Percentiles rank a stretch among this genome's conserved stretches.
Evolutionary conservation across 2,888 invertebrate genomes (phyloP).

Genomic region (Leucania comma): DNA sequence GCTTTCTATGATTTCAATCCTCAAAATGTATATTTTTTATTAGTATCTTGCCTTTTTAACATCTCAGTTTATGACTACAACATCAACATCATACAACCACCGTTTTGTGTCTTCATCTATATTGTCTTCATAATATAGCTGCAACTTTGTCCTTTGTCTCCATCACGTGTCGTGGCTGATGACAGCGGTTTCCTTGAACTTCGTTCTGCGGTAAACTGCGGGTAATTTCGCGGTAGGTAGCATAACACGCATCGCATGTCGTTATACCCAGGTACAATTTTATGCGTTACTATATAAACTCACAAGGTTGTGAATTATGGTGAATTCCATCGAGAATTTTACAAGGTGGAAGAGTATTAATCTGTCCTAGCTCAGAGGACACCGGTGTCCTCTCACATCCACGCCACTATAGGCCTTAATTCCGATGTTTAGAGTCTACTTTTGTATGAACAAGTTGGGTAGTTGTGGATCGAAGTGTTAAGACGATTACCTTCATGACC

Average conservation of each 20-base stretch:
- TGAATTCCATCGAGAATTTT: background rate
- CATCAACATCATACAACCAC: background rate
- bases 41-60: background rate
- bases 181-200: constrained; percentile 69
- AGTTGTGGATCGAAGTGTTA: no score
- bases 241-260: constrained; percentile 50
- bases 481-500: no score
- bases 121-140: background rate
- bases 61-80: background rate
- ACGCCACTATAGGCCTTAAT: no score
- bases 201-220: constrained; percentile 55
- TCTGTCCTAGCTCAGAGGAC: no score
- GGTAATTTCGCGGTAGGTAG: constrained; percentile 58
- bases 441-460: no score
- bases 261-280: background rate
- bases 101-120: background rate
- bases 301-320: constrained; percentile 4
- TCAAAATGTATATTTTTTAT: background rate
- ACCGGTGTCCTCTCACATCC: no score
- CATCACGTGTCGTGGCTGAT: constrained; percentile 20
- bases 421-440: no score
- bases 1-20: background rate
- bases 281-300: constrained; percentile 40
- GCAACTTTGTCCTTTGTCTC: constrained; percentile 22
- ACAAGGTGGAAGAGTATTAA: no score